These are phyloP conservation scores for Epirrhoe alternata DNA, from an alignment of 2,888 invertebrate species.

Conservation along the genomic window DNA sequence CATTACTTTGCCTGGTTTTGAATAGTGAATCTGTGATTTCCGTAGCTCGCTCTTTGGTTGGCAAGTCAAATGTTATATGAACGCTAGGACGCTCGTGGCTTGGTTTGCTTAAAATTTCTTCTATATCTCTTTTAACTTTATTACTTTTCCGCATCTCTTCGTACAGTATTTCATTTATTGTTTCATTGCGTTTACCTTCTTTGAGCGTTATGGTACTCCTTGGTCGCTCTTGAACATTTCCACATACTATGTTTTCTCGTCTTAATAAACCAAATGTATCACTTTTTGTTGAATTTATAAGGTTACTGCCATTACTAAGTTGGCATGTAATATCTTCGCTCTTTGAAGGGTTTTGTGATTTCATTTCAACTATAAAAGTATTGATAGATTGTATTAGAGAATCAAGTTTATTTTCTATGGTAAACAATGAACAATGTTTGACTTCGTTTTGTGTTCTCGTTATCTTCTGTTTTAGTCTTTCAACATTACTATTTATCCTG, in stretches of 20 bases:
- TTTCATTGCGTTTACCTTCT: constrained; percentile 27
- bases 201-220: constrained; percentile 37
- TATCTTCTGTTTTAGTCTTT: constrained; percentile 47
- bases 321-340: constrained; percentile 8
- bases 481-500: constrained; percentile 45
- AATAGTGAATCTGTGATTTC: constrained; percentile 61
- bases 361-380: constrained; percentile 58
- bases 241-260: constrained; percentile 43
- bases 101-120: constrained; percentile 51
- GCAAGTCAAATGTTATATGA: constrained; percentile 60
- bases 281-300: constrained; percentile 17
- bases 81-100: constrained; percentile 48
- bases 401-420: constrained; percentile 66
- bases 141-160: constrained; percentile 62
- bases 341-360: constrained; percentile 37
- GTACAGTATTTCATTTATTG: constrained; percentile 50
- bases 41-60: constrained; percentile 65
- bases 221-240: constrained; percentile 41
- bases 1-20: constrained; percentile 39
- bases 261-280: constrained; percentile 17
- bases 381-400: constrained; percentile 61
- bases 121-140: constrained; percentile 57
- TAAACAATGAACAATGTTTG: constrained; percentile 48
- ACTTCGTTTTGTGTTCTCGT: constrained; percentile 38
- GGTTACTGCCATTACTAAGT: constrained; percentile 2